These are phyloP conservation scores for Centropristis striata DNA, from an alignment of 2,113 vertebrate species.

Conservation along the genomic window DNA sequence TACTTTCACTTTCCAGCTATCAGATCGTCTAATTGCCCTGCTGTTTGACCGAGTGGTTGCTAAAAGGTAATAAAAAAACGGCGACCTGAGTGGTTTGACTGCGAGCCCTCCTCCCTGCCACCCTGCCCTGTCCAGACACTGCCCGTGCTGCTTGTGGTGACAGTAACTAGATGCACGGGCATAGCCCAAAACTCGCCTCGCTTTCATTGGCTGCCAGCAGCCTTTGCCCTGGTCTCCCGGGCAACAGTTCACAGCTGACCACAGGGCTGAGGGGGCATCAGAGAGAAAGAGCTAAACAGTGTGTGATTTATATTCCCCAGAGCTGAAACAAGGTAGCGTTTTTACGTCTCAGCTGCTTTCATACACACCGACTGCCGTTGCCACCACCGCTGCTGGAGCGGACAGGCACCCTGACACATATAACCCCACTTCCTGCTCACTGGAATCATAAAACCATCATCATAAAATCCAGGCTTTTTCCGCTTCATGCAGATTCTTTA, in stretches of 20 bases:
- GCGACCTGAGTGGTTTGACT: constrained; percentile 28
- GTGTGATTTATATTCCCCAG: constrained; percentile 81
- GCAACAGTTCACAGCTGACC: constrained; percentile 82
- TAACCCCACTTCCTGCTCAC: constrained; percentile 66
- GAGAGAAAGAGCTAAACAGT: constrained; percentile 73
- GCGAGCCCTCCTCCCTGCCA: constrained; percentile 7
- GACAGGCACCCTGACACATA: constrained; percentile 53
- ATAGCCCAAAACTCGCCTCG: constrained; percentile 35
- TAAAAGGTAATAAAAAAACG: constrained; percentile 26
- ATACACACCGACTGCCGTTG: constrained; percentile 64
- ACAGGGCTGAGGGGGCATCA: constrained; percentile 71
- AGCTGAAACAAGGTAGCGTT: constrained; percentile 81
- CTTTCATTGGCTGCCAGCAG: constrained; percentile 79
- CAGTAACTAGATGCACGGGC: constrained; percentile 74
- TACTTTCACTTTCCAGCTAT: constrained; percentile 23
- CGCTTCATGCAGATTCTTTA: constrained; percentile 31
- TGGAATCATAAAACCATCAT: constrained; percentile 61
- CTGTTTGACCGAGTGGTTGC: constrained; percentile 17
- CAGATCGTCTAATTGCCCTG: constrained; percentile 12
- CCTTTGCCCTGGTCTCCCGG: constrained; percentile 75
- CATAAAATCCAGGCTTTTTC: constrained; percentile 52
- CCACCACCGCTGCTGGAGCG: constrained; percentile 21
- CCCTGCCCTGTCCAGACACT: constrained; percentile 29
- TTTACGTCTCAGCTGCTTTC: constrained; percentile 68
- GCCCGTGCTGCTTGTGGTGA: constrained; percentile 66